Base-by-base conservation (phyloP, 2,888 invertebrate species). In the Eristalis pertinax region DNA sequence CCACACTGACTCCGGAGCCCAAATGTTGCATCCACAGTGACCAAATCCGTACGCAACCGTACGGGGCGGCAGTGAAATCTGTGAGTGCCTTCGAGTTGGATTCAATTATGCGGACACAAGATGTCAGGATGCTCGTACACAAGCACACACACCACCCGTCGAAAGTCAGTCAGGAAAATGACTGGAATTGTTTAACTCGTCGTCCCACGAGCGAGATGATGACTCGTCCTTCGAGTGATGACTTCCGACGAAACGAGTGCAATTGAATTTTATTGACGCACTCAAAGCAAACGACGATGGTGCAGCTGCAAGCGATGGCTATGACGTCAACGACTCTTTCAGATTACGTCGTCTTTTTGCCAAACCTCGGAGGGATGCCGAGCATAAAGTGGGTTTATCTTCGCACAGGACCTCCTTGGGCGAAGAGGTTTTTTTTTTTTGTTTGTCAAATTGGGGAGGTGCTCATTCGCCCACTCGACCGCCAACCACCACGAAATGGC, bases 231-330 rank as follows among this genome's bases (percentile, higher is more conserved):
- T 63, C 72, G 13, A 19, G 56, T 74, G 35, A 29, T 22, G 64
- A 41, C 60, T 65, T 58, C 69, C 50, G 13, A 43, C 41, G 15
- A 22, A 62, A 79, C 22, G 62, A 50, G n/a, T 56, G 64, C 50
- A 65, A 70, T 82, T 82, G 72, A 63, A 73, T 85, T 85, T 82
- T 82, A 82, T 69, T 35, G 38, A 63, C 58, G 68, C 82, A 77
- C 73, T 77, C 68, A 68, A 68, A 32, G 50, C 19, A 58, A 67
- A 76, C 60, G 76, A 85, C 68, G 73, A 22, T 68, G 62, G 41
- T 56, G 70, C 5, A 11, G 26, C 43, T 38, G 29, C 11, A 75
- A 68, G 73, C 32, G 41, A 69, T 11, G 19, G 32, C 29, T 22
- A 58, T 85, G 85, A 82, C 85, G 82, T 58, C 77, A 77, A 73